These are phyloP conservation scores for Siniperca chuatsi DNA, from an alignment of 2,113 vertebrate species.

Conservation along the genomic window DNA sequence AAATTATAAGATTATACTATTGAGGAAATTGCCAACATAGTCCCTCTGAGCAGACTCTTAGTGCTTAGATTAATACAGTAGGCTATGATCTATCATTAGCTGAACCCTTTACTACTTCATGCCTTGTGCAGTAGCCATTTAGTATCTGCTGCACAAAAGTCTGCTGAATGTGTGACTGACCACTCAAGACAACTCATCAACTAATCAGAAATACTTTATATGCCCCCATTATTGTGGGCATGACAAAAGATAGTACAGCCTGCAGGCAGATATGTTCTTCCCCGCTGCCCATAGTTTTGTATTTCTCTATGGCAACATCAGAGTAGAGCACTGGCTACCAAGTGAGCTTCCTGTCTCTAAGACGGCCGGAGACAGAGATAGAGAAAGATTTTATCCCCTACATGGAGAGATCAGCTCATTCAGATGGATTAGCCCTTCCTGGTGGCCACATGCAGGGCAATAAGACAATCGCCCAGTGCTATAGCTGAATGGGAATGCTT, in stretches of 20 bases:
- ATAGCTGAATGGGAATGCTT: constrained; percentile 56
- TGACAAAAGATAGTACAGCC: no score
- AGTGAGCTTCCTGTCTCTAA: constrained; percentile 65
- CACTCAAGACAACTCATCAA: constrained; percentile 42
- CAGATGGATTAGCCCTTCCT: constrained; percentile 69
- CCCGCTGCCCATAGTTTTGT: constrained; percentile 44
- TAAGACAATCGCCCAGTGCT: constrained; percentile 46
- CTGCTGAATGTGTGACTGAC: constrained; percentile 42
- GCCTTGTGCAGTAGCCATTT: constrained; percentile 34
- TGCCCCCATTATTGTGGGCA: no score
- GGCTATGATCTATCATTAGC: constrained; percentile 35
- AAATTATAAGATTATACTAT: constrained; percentile 49
- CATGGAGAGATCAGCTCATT: constrained; percentile 66
- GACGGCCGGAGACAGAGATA: constrained; percentile 41
- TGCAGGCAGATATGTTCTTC: constrained; percentile 14
- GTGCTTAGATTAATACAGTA: constrained; percentile 31
- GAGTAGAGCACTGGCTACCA: constrained; percentile 14
- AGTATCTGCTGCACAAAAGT: constrained; percentile 41
- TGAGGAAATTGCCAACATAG: constrained; percentile 29
- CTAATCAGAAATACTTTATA: background rate
- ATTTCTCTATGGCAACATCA: constrained; percentile 72
- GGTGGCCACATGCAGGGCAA: constrained; percentile 61
- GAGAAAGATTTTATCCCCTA: constrained; percentile 56
- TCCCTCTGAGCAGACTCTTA: constrained; percentile 8
- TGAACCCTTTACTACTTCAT: constrained; percentile 30